Evolutionary conservation across 1,140 invertebrate species (phyloP), one percentile per base, ranked within the genome.

Genomic region (Drusus annulatus): DNA sequence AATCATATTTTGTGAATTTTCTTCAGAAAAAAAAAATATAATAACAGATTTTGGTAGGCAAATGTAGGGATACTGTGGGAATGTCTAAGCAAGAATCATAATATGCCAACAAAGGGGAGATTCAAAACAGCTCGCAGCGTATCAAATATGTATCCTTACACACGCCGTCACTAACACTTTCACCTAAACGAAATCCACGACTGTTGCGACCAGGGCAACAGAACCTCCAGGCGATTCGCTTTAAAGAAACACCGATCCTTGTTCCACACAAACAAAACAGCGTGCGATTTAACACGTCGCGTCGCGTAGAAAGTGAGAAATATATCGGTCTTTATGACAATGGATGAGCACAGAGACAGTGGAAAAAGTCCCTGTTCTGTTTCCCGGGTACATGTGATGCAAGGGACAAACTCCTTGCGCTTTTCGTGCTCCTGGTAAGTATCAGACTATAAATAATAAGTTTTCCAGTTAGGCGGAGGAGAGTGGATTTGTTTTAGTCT

Each of bases 241-340:
- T 76, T 76, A 71, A 78, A 68, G 65, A 50, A 45, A 78, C 51
- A 78, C 17, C 45, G 60, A 78, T 69, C 23, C 45, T 31, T 28
- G 63, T 36, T 65, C 7, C 74, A 54, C 60, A 45, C 25, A 58
- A 71, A 58, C 76, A 78, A 51, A 79, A 77, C 77, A 75, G 56
- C 69, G 78, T 76, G 74, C 81, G 78, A 80, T 83, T 83, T 83
- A 83, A 68, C 81, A 75, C 81, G 81, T 82, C 36, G 36, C 36
- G 36, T 45, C 73, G 19, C 23, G 17, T 21, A 28, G 79, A 79
- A 80, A 83, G 81, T 83, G 81, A 80, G 81, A 83, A 83, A 80
- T 83, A 83, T 80, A 78, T 71, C 76, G 58, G 69, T 71, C 79
- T 78, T 83, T 83, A 83, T 83, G 81, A 83, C 81, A 83, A 83